These are phyloP conservation scores for Heteromurus nitidus DNA, from an alignment of 2,888 invertebrate species.

Conservation along the genomic window DNA sequence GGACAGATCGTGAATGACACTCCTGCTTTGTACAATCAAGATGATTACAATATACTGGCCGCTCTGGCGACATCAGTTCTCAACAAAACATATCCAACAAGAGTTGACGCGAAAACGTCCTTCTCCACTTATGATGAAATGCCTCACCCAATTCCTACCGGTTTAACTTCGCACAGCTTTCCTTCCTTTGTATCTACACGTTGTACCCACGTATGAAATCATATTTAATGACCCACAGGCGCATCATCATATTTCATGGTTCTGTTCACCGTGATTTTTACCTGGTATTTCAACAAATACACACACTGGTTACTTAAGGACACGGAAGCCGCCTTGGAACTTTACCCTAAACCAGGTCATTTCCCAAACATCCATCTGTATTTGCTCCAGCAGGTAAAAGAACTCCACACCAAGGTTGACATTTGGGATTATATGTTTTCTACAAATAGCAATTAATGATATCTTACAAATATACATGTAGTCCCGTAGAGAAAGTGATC, in stretches of 20 bases:
- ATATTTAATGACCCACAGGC: background rate
- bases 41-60: constrained; percentile 41
- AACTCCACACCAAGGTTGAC: background rate
- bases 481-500: constrained; percentile 33
- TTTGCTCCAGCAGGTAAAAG: constrained; percentile 54
- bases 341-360: constrained; percentile 23
- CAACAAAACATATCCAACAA: constrained; percentile 40
- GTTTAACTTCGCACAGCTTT: background rate
- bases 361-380: constrained; percentile 44
- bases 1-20: constrained; percentile 37
- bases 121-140: constrained; percentile 47
- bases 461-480: constrained; percentile 3
- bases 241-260: constrained; percentile 45
- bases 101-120: background rate
- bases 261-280: constrained; percentile 40
- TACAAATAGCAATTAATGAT: too few species aligned
- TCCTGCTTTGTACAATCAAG: constrained; percentile 36
- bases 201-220: background rate
- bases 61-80: constrained; percentile 40
- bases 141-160: constrained; percentile 49
- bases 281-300: constrained; percentile 42
- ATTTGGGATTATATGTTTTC: background rate
- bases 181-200: background rate
- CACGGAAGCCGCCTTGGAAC: constrained; percentile 11
- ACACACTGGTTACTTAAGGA: constrained; percentile 25